phyloP scores from a whole-genome alignment of 2,797 vertebrate genomes.

The Chrysolophus pictus region DNA sequence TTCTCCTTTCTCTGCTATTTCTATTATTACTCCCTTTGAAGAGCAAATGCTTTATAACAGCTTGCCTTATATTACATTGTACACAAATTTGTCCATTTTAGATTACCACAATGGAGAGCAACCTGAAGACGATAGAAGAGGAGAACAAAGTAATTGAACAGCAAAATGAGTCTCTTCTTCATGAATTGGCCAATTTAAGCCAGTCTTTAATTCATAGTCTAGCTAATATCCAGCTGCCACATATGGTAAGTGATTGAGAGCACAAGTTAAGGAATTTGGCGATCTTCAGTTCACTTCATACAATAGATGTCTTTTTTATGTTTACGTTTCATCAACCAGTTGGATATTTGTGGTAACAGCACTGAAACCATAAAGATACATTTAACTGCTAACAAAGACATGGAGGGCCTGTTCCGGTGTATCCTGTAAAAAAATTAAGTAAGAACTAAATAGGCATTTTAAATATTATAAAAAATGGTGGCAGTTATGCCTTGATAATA shows the following conservation, averaged over 20 bases:
- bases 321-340: constrained; percentile 73
- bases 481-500: constrained; percentile 68
- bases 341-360: constrained; percentile 75
- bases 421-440: constrained; percentile 73
- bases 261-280: constrained; percentile 80
- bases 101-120: constrained; percentile 99
- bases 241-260: constrained; percentile 93
- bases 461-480: constrained; percentile 57
- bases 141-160: constrained; percentile 98
- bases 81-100: constrained; percentile 74
- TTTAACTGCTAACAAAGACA: constrained; percentile 76
- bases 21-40: constrained; percentile 39
- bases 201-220: constrained; percentile 98
- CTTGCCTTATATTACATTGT: constrained; percentile 74
- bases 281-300: constrained; percentile 71
- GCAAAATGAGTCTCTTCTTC: constrained; percentile 98
- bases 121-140: constrained; percentile 97
- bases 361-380: constrained; percentile 75
- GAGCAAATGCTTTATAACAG: constrained; percentile 17
- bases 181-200: constrained; percentile 97
- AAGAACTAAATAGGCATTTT: constrained; percentile 71
- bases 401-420: constrained; percentile 75
- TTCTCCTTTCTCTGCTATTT: not conserved
- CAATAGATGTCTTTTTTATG: constrained; percentile 68
- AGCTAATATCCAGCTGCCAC: constrained; percentile 98